Percentiles rank a stretch among this genome's conserved stretches.
Conservation (phyloP, 2,113 vertebrate species). For the Varanus salvator region DNA sequence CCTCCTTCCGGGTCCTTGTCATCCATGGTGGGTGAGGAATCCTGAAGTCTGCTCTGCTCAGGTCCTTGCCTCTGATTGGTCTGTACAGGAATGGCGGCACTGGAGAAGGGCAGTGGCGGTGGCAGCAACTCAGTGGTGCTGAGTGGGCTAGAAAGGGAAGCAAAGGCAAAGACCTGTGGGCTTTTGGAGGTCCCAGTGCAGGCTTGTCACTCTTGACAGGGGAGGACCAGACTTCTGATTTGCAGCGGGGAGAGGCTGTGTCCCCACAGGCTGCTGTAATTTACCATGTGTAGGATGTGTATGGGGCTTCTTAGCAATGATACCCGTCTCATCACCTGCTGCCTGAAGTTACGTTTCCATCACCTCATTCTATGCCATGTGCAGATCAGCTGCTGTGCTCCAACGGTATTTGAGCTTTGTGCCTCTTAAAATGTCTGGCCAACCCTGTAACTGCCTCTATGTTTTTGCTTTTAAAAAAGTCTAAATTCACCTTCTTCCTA, state of each 20-base stretch:
- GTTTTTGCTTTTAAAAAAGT: background rate
- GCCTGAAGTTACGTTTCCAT: background rate
- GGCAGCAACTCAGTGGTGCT: background rate
- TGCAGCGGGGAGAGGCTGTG: background rate
- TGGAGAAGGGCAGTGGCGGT: background rate
- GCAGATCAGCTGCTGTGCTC: background rate
- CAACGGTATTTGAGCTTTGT: background rate
- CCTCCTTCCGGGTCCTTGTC: background rate
- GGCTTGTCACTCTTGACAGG: background rate
- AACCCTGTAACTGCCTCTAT: background rate
- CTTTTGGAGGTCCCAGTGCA: background rate
- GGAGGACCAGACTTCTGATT: background rate
- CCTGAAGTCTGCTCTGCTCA: background rate
- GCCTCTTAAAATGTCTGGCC: background rate
- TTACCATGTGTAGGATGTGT: background rate
- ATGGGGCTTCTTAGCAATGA: background rate
- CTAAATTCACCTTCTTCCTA: background rate
- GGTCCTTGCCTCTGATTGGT: background rate
- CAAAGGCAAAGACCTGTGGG: background rate
- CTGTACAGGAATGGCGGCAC: background rate
- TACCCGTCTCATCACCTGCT: background rate
- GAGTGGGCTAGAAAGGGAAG: background rate
- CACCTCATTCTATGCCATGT: background rate
- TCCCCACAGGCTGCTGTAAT: background rate
- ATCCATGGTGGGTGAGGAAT: background rate